Percentiles rank a stretch among this genome's conserved stretches.
Conservation (phyloP, 2,797 vertebrate species). For the Mastacembelus armatus region DNA sequence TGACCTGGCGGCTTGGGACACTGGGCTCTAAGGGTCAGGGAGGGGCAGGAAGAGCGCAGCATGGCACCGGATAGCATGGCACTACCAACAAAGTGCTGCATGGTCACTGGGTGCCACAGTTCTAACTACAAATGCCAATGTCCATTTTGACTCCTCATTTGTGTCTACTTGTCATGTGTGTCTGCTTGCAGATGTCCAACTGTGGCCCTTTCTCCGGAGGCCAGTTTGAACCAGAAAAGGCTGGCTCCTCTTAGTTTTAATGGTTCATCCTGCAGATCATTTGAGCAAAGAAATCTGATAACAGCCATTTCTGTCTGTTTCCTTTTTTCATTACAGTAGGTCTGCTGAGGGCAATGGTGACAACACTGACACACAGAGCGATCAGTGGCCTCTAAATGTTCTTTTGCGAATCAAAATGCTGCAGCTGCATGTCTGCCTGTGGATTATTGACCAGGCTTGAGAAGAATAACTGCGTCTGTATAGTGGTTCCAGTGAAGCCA, state of each 20-base stretch:
- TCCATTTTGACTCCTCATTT: conserved; percentile 39
- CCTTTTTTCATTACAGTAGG: conserved; percentile 48
- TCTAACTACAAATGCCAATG: conserved; percentile 22
- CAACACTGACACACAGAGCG: conserved; percentile 1
- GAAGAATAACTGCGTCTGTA: conserved; percentile 41
- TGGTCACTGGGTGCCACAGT: conserved; percentile 15
- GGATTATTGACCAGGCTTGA: conserved; percentile 41
- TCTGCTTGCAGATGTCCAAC: conserved; percentile 30
- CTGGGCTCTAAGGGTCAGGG: conserved; percentile 35
- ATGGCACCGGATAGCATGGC: conserved; percentile 52
- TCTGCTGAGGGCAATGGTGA: conserved; percentile 22
- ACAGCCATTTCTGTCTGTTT: conserved; percentile 50
- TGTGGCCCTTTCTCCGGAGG: conserved; percentile 38
- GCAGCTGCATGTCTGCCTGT: conserved; percentile 28
- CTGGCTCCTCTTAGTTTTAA: conserved; percentile 50
- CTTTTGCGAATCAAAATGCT: conserved; percentile 28
- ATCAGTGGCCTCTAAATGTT: conserved; percentile 21
- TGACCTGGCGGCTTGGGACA: conserved; percentile 68
- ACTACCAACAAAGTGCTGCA: conserved; percentile 41
- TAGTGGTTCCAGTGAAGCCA: conserved; percentile 33
- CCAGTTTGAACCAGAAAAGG: conserved; percentile 60
- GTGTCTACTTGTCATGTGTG: conserved; percentile 26
- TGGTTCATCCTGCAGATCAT: conserved; percentile 57
- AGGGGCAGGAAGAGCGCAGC: conserved; percentile 47
- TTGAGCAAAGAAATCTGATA: conserved; percentile 56